Evolutionary conservation across 2,888 invertebrate species (phyloP).

Genomic region (Nemotelus pantherinus): DNA sequence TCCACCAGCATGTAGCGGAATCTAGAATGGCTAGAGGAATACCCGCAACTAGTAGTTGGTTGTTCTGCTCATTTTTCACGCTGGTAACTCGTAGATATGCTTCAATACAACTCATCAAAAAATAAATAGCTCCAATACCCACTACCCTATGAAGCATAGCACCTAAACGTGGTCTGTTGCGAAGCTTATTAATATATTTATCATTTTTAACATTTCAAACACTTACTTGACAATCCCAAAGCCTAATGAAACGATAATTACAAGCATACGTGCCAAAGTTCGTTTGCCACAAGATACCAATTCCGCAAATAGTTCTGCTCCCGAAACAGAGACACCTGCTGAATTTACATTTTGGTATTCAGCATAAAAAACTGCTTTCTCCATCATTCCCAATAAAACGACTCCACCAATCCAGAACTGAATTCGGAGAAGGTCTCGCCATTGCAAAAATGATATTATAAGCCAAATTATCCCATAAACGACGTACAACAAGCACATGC

Average conservation of each 20-base stretch:
- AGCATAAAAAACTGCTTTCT: constrained; percentile 89
- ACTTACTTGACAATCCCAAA: constrained; percentile 94
- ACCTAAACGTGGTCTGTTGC: constrained; percentile 82
- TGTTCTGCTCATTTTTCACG: constrained; percentile 71
- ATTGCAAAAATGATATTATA: constrained; percentile 82
- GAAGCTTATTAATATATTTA: constrained; percentile 23
- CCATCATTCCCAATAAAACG: constrained; percentile 85
- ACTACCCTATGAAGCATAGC: constrained; percentile 89
- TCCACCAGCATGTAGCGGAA: constrained; percentile 94
- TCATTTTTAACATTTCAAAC: not conserved
- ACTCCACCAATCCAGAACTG: constrained; percentile 97
- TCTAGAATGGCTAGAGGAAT: constrained; percentile 88
- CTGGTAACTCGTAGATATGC: constrained; percentile 80
- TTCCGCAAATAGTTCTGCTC: constrained; percentile 86
- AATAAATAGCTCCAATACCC: constrained; percentile 84
- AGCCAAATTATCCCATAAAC: constrained; percentile 86
- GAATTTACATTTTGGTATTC: constrained; percentile 84
- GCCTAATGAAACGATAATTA: constrained; percentile 93
- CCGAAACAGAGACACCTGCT: constrained; percentile 72
- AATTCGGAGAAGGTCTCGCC: constrained; percentile 89
- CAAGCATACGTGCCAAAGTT: constrained; percentile 90
- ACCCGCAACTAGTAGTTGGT: constrained; percentile 76
- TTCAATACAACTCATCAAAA: constrained; percentile 85
- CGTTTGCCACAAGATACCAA: constrained; percentile 91
- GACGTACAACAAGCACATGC: constrained; percentile 89